Conservation (phyloP, 2,113 vertebrate species). For the Panurus biarmicus region DNA sequence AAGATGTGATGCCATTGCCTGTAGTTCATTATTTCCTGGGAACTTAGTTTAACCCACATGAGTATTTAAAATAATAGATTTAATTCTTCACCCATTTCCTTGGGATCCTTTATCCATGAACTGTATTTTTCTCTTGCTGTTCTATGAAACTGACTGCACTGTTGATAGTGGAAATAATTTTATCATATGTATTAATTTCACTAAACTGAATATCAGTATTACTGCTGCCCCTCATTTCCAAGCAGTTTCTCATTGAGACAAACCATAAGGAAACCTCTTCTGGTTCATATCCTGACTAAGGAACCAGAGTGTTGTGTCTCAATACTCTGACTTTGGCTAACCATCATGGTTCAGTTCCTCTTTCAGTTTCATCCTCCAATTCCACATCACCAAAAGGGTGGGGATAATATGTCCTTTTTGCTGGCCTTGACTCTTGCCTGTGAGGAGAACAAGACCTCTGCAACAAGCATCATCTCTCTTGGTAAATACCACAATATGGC, state of each 20-base stretch:
- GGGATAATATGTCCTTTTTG: rapidly evolving
- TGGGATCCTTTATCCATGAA: background rate
- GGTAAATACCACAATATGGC: background rate
- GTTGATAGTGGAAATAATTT: background rate
- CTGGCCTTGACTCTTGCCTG: background rate
- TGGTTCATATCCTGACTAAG: background rate
- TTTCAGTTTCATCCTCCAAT: background rate
- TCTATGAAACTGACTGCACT: background rate
- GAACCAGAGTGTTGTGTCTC: background rate
- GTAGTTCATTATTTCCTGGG: background rate
- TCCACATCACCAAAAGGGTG: background rate
- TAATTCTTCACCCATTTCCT: background rate
- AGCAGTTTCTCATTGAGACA: background rate
- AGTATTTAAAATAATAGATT: background rate
- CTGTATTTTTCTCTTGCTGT: background rate
- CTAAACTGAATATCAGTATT: background rate
- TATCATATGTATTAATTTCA: background rate
- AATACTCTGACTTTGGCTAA: background rate
- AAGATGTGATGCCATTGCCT: background rate
- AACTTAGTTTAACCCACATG: background rate
- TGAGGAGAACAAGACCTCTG: background rate
- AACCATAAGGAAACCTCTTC: background rate
- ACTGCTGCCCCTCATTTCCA: background rate
- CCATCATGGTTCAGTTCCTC: background rate
- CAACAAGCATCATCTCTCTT: background rate